Base-by-base conservation (phyloP, 2,888 invertebrate genomes). In the Sarcophaga rosellei region DNA sequence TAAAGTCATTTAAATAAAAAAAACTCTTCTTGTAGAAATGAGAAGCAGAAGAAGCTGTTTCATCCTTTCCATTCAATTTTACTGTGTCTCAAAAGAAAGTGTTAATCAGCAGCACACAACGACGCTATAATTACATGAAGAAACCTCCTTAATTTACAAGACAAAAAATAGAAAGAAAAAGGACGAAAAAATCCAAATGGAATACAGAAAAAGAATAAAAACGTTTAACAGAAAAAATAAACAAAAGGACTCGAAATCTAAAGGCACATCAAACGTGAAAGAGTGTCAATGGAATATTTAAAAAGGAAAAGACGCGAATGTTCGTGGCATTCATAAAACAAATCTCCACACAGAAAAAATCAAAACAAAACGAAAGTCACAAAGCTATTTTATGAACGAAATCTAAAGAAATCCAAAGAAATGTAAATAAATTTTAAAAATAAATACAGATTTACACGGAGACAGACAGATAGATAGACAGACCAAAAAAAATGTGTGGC, bases 271-370 rank as follows among this genome's bases (percentile, higher is more conserved):
- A 84, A 86, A 84, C 84, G 47, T 70, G 47, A 84, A 69, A 74
- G 70, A 84, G 81, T 86, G 84, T 86, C 86, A 86, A 86, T 78
- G 81, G 74, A 86, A 86, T 86, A 81, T 86, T 86, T 77, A 83
- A 81, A 68, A 82, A 76, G 20, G 3, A 72, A 66, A 17, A 17
- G 61, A n/a, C 15, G 53, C 53, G 12, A 1, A 53, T 53, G 53
- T 53, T 53, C 53, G 20, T n/a, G 20, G n/a, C 44, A 66, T 66
- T n/a, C 66, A 66, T n/a, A 66, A 66, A 44, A 21, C 44, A 59
- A 35, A 35, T 35, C 35, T 35, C 2, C 35, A 35, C 35, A 35
- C 10, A 35, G 35, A 6, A 35, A 35, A 17, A 21, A 75, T n/a
- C 0, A 15, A 53, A 12, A 3, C 17, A 53, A n/a, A 17, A 17